A percentile compares a stretch with the other conserved stretches of the same genome.
phyloP scores from a whole-genome alignment of 1,140 invertebrate species.

The Cyrtorhinus lividipennis region DNA sequence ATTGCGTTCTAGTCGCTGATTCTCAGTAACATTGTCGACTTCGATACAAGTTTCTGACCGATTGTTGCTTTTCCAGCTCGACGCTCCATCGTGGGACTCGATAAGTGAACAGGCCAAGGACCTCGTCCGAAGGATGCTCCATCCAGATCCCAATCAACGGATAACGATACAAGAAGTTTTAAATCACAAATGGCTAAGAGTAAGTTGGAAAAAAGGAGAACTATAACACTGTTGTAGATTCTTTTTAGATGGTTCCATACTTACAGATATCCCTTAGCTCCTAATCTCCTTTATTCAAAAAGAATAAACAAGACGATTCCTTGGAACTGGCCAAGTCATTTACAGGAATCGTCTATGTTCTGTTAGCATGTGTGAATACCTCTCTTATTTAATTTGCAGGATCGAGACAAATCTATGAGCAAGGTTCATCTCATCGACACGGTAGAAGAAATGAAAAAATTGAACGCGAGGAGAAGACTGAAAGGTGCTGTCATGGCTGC shows the following conservation, averaged over 20 bases:
- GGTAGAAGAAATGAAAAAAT: constrained; percentile 93
- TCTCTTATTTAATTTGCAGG: no score
- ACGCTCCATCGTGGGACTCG: constrained; percentile 70
- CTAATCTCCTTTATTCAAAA: no score
- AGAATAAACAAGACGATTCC: no score
- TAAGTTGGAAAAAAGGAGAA: no score
- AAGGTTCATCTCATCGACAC: constrained; percentile 78
- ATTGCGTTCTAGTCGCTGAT: not conserved
- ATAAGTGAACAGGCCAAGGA: constrained; percentile 89
- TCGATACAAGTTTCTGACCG: not conserved
- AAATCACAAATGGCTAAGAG: constrained; percentile 86
- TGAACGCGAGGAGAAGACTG: constrained; percentile 85
- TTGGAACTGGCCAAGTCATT: no score
- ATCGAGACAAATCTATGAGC: constrained; percentile 71
- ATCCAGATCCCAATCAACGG: constrained; percentile 74
- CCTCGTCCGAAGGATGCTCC: constrained; percentile 81
- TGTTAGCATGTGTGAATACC: no score
- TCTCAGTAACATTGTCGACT: no score
- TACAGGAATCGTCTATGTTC: no score
- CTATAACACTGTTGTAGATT: no score
- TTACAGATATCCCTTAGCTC: no score
- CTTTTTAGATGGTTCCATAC: no score
- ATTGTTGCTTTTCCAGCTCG: constrained; percentile 48
- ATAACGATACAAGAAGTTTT: constrained; percentile 88
- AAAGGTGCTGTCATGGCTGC: constrained; percentile 85